These are phyloP conservation scores for Acrobeloides nanus DNA, from an alignment of 2,888 invertebrate species.

Conservation along the genomic window DNA sequence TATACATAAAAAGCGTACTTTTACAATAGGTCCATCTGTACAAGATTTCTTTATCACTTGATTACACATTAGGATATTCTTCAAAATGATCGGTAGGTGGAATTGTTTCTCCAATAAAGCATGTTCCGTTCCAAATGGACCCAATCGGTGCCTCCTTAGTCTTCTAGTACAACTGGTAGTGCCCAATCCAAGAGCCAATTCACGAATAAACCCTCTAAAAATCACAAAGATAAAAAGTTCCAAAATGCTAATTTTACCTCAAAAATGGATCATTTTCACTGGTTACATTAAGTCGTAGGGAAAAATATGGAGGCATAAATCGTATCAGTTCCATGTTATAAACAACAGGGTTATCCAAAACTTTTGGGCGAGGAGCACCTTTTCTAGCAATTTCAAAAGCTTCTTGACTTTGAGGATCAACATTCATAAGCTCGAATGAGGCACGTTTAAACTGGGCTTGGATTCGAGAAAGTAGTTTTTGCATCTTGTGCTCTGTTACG, in stretches of 20 bases:
- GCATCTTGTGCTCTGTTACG: slow-evolving; percentile 67
- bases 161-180: slow-evolving; percentile 73
- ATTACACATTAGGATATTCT: slow-evolving; percentile 38
- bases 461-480: slow-evolving; percentile 64
- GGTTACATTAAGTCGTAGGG: slow-evolving; percentile 75
- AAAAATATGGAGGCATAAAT: slow-evolving; percentile 75
- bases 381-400: slow-evolving; percentile 15
- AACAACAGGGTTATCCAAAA: slow-evolving; percentile 25
- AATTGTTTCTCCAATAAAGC: slow-evolving; percentile 77
- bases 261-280: slow-evolving; percentile 71
- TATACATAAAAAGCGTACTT: slow-evolving; percentile 1
- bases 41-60: slow-evolving; percentile 11
- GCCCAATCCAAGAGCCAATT: slow-evolving; percentile 72
- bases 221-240: not conserved
- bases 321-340: slow-evolving; percentile 68
- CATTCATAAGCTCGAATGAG: slow-evolving; percentile 59
- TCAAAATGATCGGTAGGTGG: slow-evolving; percentile 64
- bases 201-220: slow-evolving; percentile 71
- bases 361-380: slow-evolving; percentile 15
- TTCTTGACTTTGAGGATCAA: slow-evolving; percentile 75
- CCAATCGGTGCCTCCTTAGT: slow-evolving; percentile 74
- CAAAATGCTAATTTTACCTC: slow-evolving; percentile 62
- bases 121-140: slow-evolving; percentile 69
- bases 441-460: slow-evolving; percentile 36
- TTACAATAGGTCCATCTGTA: not conserved